Conservation (phyloP, 2,113 vertebrate genomes). For the Nesoenas mayeri region DNA sequence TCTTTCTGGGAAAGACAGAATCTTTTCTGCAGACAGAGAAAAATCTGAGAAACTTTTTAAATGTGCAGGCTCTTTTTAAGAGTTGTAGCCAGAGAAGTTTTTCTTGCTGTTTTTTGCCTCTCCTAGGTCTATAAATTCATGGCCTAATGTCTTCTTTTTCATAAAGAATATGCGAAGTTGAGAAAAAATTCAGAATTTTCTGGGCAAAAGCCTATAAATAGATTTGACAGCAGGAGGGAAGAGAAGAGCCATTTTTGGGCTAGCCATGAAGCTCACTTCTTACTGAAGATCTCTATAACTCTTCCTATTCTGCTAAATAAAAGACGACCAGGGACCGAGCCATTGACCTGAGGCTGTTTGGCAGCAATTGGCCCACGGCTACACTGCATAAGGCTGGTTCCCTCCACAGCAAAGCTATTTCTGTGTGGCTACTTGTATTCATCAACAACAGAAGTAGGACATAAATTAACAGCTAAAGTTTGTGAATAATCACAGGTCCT, state of each 20-base stretch:
- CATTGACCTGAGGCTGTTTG: neutral
- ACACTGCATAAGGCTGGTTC: neutral
- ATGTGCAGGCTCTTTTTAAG: neutral
- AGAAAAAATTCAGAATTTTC: neutral
- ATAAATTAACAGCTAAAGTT: neutral
- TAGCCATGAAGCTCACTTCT: neutral
- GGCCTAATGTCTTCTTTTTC: neutral
- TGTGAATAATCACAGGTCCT: neutral
- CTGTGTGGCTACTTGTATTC: neutral
- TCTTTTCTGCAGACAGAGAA: neutral
- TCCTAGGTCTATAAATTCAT: neutral
- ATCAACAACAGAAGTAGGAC: neutral
- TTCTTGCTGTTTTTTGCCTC: neutral
- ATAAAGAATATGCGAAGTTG: neutral
- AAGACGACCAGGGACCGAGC: neutral
- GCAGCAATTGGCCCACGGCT: neutral
- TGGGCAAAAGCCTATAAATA: neutral
- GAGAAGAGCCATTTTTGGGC: neutral
- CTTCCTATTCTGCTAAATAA: neutral
- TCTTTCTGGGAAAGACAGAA: neutral
- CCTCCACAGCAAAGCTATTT: neutral
- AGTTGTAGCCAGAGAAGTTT: neutral
- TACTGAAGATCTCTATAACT: neutral
- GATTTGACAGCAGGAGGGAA: neutral
- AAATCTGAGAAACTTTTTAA: neutral